Base-by-base conservation (phyloP, 2,113 vertebrate species). In the Tapirus terrestris region DNA sequence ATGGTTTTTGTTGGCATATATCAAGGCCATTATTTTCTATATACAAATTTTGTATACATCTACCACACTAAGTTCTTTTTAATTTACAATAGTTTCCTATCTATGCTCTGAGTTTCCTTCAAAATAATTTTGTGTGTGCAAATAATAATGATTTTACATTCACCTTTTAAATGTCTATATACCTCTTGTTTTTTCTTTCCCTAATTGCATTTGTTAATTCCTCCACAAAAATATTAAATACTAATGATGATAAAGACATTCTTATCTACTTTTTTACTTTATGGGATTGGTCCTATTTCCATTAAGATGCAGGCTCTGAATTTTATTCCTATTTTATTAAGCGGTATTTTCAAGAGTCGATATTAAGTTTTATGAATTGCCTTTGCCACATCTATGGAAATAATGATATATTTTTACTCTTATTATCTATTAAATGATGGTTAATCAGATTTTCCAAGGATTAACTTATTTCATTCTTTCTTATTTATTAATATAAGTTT, bases 151-250 rank as follows among this genome's bases (percentile, higher is more conserved):
- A 83, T 73, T 77, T 70, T n/a, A 39, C 39, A 25, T 51, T 36
- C 17, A 51, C 12, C 2, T 68, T 92, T 88, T 63, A 84, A 77
- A 23, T 95, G 10, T 93, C 14, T 56, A 20, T 31, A 11, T 39
- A 60, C n/a, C 18, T 91, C 8, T 60, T 9, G 39, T 67, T 43
- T 83, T 51, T 67, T 45, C 7, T 86, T 75, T 80, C 51, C 65
- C 36, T 80, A 73, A 70, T 70, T 94, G 13, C 27, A 33, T 43
- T 75, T 11, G 9, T 56, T 88, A 93, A 60, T 75, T 95, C 16
- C 7, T 75, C 23, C 18, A 82, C 23, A 92, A 82, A 88, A 89
- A 87, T 84, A 56, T 85, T 88, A 96, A 80, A 25, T 31, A 89
- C 2, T 68, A 68, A 43, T 84, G 43, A 82, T 53, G 17, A 80